Evolutionary conservation across 2,888 invertebrate genomes (phyloP).

Genomic region (Erpobdella octoculata): DNA sequence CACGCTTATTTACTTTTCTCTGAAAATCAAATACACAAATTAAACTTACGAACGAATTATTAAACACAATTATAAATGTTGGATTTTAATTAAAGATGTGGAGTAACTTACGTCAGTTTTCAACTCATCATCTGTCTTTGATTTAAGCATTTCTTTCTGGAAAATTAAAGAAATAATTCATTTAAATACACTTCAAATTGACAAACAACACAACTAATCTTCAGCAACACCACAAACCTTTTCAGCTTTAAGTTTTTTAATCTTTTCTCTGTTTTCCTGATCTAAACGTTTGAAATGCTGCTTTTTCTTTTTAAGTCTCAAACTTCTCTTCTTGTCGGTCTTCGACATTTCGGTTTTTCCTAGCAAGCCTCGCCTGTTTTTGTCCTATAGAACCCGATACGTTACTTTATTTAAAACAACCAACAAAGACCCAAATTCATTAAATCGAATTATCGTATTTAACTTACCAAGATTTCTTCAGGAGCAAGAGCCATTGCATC

Average conservation of each 20-base stretch:
- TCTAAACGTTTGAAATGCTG: conserved; percentile 56
- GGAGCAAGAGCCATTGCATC: conserved; percentile 80
- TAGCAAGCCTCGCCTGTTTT: conserved; percentile 55
- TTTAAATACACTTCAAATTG: background rate
- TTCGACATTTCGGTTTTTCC: conserved; percentile 72
- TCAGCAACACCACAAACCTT: conserved; percentile 2
- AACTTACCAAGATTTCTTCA: conserved; percentile 67
- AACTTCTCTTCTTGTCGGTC: conserved; percentile 79
- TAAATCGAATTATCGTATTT: background rate
- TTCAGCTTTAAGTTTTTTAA: conserved; percentile 21
- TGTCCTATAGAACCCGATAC: conserved; percentile 45
- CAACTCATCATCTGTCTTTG: background rate
- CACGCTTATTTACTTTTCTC: background rate
- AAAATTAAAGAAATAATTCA: background rate
- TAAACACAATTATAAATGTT: no score
- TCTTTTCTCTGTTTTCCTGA: conserved; percentile 42
- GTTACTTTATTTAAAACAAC: no score
- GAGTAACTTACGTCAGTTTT: background rate
- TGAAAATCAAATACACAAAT: background rate
- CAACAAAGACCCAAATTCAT: no score
- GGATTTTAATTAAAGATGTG: no score
- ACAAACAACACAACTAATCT: no score
- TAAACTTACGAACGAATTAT: no score
- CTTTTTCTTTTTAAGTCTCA: conserved; percentile 57
- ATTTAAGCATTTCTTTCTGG: background rate